Base-by-base conservation (phyloP, 2,113 vertebrate species). In the Hystrix cristata region DNA sequence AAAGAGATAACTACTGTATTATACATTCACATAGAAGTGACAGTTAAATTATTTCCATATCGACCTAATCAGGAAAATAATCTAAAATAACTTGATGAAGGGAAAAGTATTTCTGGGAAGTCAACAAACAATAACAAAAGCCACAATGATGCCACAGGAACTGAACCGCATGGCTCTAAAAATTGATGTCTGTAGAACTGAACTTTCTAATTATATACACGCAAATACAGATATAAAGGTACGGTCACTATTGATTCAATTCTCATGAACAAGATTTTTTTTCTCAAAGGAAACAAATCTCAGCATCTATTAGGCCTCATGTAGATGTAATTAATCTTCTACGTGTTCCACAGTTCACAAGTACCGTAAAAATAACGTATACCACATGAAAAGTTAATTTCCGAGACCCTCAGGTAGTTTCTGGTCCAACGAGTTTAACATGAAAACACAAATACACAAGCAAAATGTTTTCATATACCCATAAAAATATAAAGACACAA, bases 21-120 rank as follows among this genome's bases (percentile, higher is more conserved):
- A 62, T 25, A 91, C 27, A 91, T 71, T 88, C 72, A 59, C 5
- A 11, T 27, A 92, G 83, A 90, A 87, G 3, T 72, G 69, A 87
- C 21, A 95, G 29, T 51, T 80, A 76, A 91, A 95, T 87, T 94
- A 86, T 65, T 88, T 64, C 78, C 90, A 93, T 69, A 82, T 19
- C 0, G 0, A 89, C 4, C n/a, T 84, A 67, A 38, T 82, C 19
- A 76, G 64, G 27, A 92, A 94, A 95, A 93, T 19, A 87, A 92
- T 79, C 23, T 83, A 94, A 90, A 87, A 80, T 86, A 92, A 84
- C 67, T 89, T 48, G 13, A 34, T 25, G 69, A 90, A 83, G 67
- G 29, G 53, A 74, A 95, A 92, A 91, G 31, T n/a, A 60, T 53
- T 93, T 90, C 69, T 89, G 83, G 11, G 53, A 96, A 84, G 51